Percentiles rank a stretch among this genome's conserved stretches.
These are phyloP conservation scores for Danio aesculapii DNA, from an alignment of 2,797 vertebrate genomes.

Conservation along the genomic window DNA sequence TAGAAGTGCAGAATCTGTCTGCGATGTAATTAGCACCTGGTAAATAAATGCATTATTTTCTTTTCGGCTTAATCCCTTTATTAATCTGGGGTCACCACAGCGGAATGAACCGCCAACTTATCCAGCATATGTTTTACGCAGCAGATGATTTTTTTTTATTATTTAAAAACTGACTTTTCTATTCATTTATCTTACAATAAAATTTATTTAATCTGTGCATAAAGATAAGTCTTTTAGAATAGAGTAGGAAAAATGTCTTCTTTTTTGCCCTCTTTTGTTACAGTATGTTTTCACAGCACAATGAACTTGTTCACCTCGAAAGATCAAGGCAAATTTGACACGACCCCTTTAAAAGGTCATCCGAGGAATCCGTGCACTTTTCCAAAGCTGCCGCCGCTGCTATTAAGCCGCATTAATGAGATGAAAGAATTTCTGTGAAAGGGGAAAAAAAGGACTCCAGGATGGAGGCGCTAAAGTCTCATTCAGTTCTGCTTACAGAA, in stretches of 20 bases:
- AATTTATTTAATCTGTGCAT: too few species aligned
- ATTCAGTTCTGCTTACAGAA: slow-evolving; percentile 54
- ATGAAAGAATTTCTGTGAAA: slow-evolving; percentile 45
- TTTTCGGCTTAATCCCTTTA: too few species aligned
- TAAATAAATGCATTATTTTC: too few species aligned
- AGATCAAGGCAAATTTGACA: slow-evolving; percentile 3
- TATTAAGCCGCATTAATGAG: slow-evolving; percentile 55
- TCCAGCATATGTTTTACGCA: too few species aligned
- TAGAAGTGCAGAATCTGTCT: not conserved
- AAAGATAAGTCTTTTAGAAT: not conserved
- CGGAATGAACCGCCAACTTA: too few species aligned
- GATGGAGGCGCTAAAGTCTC: slow-evolving; percentile 41
- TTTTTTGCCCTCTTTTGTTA: not conserved
- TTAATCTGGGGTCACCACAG: too few species aligned
- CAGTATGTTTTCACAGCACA: not conserved
- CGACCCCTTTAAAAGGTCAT: slow-evolving; percentile 33
- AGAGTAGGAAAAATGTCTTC: not conserved
- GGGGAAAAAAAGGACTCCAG: slow-evolving; percentile 7
- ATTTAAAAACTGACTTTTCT: too few species aligned
- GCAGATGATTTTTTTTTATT: too few species aligned
- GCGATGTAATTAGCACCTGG: too few species aligned
- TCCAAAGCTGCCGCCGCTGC: slow-evolving; percentile 18
- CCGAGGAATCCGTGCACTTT: slow-evolving; percentile 42
- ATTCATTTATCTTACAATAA: too few species aligned
- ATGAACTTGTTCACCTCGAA: not conserved